A percentile compares a stretch with the other conserved stretches of the same genome.
phyloP scores from a whole-genome alignment of 2,888 invertebrate genomes.

The Myathropa florea region DNA sequence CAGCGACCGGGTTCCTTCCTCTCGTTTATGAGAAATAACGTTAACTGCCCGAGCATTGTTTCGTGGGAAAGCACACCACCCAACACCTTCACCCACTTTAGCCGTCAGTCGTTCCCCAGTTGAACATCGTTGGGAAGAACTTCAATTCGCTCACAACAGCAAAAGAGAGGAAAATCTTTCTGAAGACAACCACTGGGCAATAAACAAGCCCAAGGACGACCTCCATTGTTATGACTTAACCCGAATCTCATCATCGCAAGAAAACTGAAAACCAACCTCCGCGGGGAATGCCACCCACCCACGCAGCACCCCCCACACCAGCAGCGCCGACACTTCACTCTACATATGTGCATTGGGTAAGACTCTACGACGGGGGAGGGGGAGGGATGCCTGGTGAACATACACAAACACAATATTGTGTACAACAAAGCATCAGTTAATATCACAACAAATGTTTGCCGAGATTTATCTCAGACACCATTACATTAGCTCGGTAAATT shows the following conservation, averaged over 20 bases:
- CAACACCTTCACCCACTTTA: neutral
- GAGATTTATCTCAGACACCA: conserved; percentile 66
- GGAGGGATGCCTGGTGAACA: neutral
- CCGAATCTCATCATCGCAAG: conserved; percentile 2
- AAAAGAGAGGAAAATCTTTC: neutral
- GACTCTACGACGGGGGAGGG: neutral
- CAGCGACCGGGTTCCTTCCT: neutral
- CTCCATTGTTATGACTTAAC: conserved; percentile 1
- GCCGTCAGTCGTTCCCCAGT: neutral
- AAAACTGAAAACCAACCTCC: conserved; percentile 9
- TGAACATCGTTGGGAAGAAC: neutral
- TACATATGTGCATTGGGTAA: neutral
- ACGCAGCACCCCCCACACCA: neutral
- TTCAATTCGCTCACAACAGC: neutral
- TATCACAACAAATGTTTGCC: conserved; percentile 65
- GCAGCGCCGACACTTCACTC: neutral
- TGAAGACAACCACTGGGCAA: neutral
- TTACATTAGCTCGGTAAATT: conserved; percentile 66
- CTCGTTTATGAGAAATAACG: neutral
- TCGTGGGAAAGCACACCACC: neutral
- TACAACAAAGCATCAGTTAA: conserved; percentile 57
- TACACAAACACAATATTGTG: conserved; percentile 43
- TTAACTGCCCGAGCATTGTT: neutral
- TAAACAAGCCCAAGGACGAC: neutral
- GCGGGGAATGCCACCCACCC: neutral